Evolutionary conservation across 2,113 vertebrate genomes (phyloP).

Genomic region (Fulica atra): DNA sequence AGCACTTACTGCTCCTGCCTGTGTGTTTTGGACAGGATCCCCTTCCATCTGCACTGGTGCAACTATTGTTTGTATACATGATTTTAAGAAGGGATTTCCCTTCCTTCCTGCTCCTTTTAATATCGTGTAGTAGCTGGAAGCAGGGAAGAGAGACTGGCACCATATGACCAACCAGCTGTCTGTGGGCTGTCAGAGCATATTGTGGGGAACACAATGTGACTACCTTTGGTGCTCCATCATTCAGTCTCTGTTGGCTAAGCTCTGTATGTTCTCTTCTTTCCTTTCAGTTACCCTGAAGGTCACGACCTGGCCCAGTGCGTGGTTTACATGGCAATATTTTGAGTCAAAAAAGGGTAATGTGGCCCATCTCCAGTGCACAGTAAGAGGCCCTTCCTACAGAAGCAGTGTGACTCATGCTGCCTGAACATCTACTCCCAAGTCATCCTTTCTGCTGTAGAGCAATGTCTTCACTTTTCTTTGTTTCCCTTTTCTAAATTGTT

Average conservation of each 20-base stretch:
- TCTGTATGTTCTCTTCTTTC: neutral
- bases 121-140: neutral
- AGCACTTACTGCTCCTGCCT: neutral
- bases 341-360: neutral
- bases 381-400: neutral
- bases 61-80: slow-evolving; percentile 14
- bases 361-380: neutral
- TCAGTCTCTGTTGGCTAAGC: neutral
- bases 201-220: slow-evolving; percentile 1
- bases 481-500: neutral
- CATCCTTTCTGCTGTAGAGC: neutral
- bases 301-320: neutral
- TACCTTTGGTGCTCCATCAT: neutral
- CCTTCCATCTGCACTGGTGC: slow-evolving; percentile 22
- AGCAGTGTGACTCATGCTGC: neutral
- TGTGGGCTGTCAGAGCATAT: slow-evolving; percentile 42
- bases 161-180: slow-evolving; percentile 58
- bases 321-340: neutral
- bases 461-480: neutral
- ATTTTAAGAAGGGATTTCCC: slow-evolving; percentile 6
- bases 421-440: neutral
- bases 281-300: neutral
- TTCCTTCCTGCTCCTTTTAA: slow-evolving; percentile 34
- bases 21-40: neutral
- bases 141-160: slow-evolving; percentile 1